These are phyloP conservation scores for Platyscelio sp. DNA, from an alignment of 2,888 invertebrate species.

Conservation along the genomic window DNA sequence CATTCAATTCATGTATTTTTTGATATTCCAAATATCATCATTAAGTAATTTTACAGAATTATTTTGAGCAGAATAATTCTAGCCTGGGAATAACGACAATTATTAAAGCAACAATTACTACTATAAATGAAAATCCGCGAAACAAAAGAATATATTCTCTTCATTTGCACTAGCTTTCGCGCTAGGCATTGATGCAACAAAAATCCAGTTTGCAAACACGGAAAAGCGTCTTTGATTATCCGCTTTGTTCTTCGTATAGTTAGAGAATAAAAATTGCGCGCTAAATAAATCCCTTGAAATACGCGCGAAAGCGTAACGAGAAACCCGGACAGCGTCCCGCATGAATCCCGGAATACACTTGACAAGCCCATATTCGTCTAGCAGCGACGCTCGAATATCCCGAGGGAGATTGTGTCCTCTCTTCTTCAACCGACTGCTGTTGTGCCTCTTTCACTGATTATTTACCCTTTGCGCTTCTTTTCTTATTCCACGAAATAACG, in stretches of 20 bases:
- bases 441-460: conserved; percentile 42
- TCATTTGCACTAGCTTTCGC: neutral
- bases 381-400: conserved; percentile 57
- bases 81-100: no score
- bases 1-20: no score
- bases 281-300: conserved; percentile 44
- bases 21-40: no score
- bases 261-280: conserved; percentile 29
- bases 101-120: no score
- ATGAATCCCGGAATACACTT: conserved; percentile 60
- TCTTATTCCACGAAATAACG: conserved; percentile 63
- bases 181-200: conserved; percentile 10
- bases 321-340: conserved; percentile 55
- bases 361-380: conserved; percentile 67
- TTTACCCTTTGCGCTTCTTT: conserved; percentile 54
- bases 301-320: conserved; percentile 45
- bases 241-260: neutral
- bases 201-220: conserved; percentile 51
- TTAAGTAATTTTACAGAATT: no score
- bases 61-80: no score
- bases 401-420: conserved; percentile 55
- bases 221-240: conserved; percentile 48
- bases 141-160: conserved; percentile 18
- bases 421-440: neutral
- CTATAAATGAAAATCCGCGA: neutral